phyloP scores from a whole-genome alignment of 2,113 vertebrate genomes.

The Anhinga anhinga region DNA sequence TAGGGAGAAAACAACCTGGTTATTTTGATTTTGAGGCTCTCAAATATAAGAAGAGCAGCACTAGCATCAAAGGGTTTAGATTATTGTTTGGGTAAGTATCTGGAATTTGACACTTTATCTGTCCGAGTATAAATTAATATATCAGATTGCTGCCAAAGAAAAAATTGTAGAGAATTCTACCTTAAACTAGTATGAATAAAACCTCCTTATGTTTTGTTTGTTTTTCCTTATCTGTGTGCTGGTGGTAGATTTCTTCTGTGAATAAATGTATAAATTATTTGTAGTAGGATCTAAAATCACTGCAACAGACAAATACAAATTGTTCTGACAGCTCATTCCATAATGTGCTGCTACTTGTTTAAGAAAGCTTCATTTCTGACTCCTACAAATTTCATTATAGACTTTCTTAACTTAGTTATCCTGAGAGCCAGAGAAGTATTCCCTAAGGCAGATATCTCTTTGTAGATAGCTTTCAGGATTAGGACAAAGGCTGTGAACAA shows the following conservation, averaged over 20 bases:
- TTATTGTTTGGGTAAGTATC: neutral
- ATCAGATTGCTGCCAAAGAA: neutral
- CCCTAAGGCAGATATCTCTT: neutral
- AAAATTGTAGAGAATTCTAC: neutral
- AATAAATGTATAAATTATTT: neutral
- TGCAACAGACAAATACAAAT: neutral
- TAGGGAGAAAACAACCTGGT: neutral
- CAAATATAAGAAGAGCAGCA: neutral
- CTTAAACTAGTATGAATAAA: neutral
- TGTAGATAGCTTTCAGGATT: neutral
- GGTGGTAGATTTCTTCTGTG: neutral
- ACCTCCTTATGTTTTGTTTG: neutral
- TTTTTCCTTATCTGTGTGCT: neutral
- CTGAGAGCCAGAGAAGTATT: neutral
- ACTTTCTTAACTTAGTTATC: neutral
- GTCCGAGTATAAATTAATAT: neutral
- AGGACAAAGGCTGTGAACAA: neutral
- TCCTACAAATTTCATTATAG: neutral
- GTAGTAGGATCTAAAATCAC: neutral
- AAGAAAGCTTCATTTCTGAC: neutral
- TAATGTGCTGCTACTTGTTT: neutral
- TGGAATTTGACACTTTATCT: neutral
- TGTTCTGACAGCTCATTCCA: neutral
- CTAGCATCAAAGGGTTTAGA: neutral
- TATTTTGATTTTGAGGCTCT: neutral